Percentiles rank a stretch among this genome's conserved stretches.
Conservation (phyloP, 2,797 vertebrate genomes). For the Momotus momota region DNA sequence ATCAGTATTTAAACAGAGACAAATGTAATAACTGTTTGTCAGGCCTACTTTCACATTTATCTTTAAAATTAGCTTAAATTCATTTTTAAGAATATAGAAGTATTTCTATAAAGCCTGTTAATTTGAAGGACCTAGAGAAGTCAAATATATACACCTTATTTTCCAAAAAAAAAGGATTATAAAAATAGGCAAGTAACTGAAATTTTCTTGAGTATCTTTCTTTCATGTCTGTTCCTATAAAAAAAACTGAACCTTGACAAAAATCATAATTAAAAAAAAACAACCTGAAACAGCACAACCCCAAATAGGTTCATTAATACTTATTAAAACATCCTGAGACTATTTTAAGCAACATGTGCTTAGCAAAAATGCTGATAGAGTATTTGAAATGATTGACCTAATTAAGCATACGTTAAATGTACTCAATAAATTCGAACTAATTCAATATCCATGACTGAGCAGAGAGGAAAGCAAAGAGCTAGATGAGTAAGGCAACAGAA, state of each 20-base stretch:
- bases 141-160: not conserved
- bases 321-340: conserved; percentile 41
- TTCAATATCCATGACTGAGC: not conserved
- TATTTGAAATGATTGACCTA: conserved; percentile 45
- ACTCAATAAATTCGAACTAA: conserved; percentile 29
- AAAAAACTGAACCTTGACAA: conserved; percentile 42
- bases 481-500: not conserved
- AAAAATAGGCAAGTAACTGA: not conserved
- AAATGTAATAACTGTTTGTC: not conserved
- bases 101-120: not conserved
- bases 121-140: not conserved
- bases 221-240: conserved; percentile 10
- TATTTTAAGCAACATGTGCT: conserved; percentile 27
- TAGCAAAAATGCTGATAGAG: not conserved
- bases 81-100: not conserved
- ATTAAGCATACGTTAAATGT: conserved; percentile 46
- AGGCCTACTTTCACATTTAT: not conserved
- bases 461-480: not conserved
- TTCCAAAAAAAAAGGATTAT: not conserved
- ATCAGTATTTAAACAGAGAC: not conserved
- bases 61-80: not conserved
- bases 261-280: conserved; percentile 37
- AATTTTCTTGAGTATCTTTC: conserved; percentile 43
- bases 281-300: not conserved
- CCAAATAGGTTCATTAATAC: conserved; percentile 13